Percentiles rank a stretch among this genome's conserved stretches.
Evolutionary conservation across 2,888 invertebrate genomes (phyloP).

Genomic region (Altica lythri): DNA sequence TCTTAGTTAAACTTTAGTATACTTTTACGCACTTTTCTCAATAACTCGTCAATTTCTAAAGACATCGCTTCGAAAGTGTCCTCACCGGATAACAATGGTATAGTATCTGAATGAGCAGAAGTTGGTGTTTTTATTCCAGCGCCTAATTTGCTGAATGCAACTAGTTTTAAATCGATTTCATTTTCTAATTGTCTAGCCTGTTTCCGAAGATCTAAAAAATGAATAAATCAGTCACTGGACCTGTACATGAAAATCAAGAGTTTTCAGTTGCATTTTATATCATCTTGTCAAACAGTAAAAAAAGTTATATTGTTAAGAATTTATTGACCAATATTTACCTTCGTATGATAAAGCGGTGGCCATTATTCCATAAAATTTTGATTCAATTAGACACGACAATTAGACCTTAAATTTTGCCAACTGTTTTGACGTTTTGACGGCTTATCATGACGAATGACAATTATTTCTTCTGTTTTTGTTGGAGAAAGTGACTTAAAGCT

Average conservation of each 20-base stretch:
- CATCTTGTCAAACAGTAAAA: too few species aligned
- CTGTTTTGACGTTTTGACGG: constrained; percentile 13
- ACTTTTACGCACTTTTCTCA: constrained; percentile 68
- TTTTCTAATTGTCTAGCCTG: constrained; percentile 93
- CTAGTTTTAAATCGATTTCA: constrained; percentile 94
- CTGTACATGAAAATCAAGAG: too few species aligned
- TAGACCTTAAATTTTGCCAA: constrained; percentile 23
- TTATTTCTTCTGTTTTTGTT: background rate
- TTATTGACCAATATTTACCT: constrained; percentile 42
- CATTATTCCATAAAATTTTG: constrained; percentile 28
- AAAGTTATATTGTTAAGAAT: too few species aligned
- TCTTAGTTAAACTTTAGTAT: background rate
- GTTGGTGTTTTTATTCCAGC: constrained; percentile 65
- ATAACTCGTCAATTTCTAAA: constrained; percentile 86
- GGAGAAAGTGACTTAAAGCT: too few species aligned
- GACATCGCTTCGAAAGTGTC: constrained; percentile 93
- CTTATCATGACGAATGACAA: background rate
- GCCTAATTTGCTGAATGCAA: constrained; percentile 93
- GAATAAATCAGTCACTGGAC: too few species aligned
- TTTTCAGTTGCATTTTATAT: too few species aligned
- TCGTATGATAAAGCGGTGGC: constrained; percentile 50
- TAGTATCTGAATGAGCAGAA: constrained; percentile 69
- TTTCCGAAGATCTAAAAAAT: constrained; percentile 79
- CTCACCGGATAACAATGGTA: constrained; percentile 84
- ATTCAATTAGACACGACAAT: too few species aligned